These are phyloP conservation scores for Sycophaga agraensis DNA, from an alignment of 1,140 invertebrate species.

Conservation along the genomic window DNA sequence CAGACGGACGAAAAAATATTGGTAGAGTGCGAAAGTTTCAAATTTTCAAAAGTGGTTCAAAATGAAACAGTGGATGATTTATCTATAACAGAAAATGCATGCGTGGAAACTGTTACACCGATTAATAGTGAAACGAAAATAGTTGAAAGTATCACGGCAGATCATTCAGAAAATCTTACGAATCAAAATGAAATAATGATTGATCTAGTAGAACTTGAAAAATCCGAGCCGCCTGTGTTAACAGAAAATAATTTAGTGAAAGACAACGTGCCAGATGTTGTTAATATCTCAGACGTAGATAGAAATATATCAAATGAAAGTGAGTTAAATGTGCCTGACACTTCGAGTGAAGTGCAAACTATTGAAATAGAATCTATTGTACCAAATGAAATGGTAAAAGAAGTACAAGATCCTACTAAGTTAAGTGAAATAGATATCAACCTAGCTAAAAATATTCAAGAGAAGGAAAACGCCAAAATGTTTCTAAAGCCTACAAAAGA, in stretches of 20 bases:
- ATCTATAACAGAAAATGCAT: neutral
- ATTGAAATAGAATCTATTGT: neutral
- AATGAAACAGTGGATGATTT: neutral
- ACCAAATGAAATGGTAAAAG: neutral
- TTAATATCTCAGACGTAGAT: too few relatives aligned
- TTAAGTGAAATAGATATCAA: neutral
- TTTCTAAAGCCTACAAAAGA: too few relatives aligned
- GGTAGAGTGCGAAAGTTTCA: neutral
- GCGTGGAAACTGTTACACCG: neutral
- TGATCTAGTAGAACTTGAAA: neutral
- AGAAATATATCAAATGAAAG: neutral
- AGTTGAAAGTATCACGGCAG: too few relatives aligned
- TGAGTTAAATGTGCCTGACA: neutral
- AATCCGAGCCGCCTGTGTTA: neutral
- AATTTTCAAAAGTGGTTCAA: neutral
- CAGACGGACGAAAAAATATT: too few relatives aligned
- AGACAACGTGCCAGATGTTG: too few relatives aligned
- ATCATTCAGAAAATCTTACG: too few relatives aligned
- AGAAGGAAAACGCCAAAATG: neutral
- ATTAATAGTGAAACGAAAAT: neutral
- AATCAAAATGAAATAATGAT: too few relatives aligned
- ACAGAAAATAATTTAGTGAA: too few relatives aligned
- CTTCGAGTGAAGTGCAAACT: neutral
- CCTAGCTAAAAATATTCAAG: neutral
- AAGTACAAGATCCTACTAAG: neutral